Conservation (phyloP, 2,888 invertebrate genomes). For the Ochropleura plecta region DNA sequence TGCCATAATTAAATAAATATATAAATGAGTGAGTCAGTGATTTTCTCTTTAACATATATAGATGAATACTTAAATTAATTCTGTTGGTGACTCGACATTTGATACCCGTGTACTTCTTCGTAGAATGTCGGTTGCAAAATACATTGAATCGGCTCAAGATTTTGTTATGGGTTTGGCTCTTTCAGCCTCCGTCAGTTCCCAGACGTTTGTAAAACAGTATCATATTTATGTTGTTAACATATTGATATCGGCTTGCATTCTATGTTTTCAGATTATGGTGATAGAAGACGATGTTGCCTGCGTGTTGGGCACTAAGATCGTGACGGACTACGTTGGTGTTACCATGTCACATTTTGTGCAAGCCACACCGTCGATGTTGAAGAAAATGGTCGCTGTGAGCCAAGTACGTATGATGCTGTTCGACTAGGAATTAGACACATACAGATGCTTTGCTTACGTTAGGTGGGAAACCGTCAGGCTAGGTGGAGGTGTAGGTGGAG, state of each 20-base stretch:
- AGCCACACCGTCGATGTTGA: constrained; percentile 90
- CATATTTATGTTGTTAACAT: neutral
- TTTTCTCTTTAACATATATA: too few species aligned
- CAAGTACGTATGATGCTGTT: constrained; percentile 73
- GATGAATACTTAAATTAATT: neutral
- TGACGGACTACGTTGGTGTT: constrained; percentile 83
- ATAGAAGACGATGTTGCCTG: constrained; percentile 91
- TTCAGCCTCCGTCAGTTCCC: neutral
- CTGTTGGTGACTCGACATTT: neutral
- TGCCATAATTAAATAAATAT: too few species aligned
- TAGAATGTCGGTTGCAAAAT: neutral
- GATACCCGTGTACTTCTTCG: neutral
- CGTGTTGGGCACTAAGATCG: constrained; percentile 87
- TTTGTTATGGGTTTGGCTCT: neutral
- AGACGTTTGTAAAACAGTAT: neutral
- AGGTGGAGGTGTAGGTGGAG: neutral
- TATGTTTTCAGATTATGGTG: constrained; percentile 86
- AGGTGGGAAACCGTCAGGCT: neutral
- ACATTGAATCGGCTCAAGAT: neutral
- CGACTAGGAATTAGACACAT: neutral
- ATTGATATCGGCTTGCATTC: neutral
- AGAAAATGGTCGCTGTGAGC: constrained; percentile 89
- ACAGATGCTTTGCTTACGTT: neutral
- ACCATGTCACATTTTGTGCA: constrained; percentile 91
- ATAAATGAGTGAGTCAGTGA: too few species aligned